These are phyloP conservation scores for Drosophila parthenogenetica DNA, from an alignment of 2,888 invertebrate genomes.

Conservation along the genomic window DNA sequence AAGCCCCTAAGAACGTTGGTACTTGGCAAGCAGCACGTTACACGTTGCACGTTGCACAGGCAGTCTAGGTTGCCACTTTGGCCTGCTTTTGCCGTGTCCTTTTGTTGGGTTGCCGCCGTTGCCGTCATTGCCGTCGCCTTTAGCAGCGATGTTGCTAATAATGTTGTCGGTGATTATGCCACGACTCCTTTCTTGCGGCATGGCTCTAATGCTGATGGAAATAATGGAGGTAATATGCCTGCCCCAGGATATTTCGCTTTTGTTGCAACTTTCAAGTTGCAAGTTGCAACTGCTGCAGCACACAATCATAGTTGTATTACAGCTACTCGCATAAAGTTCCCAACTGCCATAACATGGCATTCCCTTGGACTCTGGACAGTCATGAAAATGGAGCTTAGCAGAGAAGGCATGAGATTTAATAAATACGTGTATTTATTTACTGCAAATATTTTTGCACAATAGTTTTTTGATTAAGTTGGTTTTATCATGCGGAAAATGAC, in stretches of 20 bases:
- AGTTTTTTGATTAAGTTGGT: too few relatives aligned
- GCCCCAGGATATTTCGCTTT: conserved; percentile 8
- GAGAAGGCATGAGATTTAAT: too few relatives aligned
- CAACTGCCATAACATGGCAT: background rate
- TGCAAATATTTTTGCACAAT: too few relatives aligned
- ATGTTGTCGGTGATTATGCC: conserved; percentile 48
- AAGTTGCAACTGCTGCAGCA: conserved; percentile 13
- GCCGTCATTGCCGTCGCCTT: conserved; percentile 10
- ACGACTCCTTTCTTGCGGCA: conserved; percentile 19
- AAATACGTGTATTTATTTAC: too few relatives aligned
- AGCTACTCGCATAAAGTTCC: background rate
- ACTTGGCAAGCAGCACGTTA: conserved; percentile 8
- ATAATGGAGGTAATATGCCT: conserved; percentile 28
- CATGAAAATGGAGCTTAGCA: background rate
- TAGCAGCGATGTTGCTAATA: conserved; percentile 39
- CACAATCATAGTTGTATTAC: conserved; percentile 29
- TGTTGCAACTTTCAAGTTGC: conserved; percentile 7
- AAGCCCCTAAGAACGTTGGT: conserved; percentile 18
- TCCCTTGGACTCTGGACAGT: background rate
- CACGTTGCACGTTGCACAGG: conserved; percentile 1
- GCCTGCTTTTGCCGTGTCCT: conserved; percentile 23
- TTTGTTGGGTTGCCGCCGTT: background rate
- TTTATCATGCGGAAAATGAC: too few relatives aligned
- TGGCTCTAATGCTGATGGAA: conserved; percentile 31
- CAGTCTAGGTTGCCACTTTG: conserved; percentile 6